Evolutionary conservation across 2,888 invertebrate species (phyloP), one percentile per base, ranked within the genome.

Genomic region (Eulithis prunata): DNA sequence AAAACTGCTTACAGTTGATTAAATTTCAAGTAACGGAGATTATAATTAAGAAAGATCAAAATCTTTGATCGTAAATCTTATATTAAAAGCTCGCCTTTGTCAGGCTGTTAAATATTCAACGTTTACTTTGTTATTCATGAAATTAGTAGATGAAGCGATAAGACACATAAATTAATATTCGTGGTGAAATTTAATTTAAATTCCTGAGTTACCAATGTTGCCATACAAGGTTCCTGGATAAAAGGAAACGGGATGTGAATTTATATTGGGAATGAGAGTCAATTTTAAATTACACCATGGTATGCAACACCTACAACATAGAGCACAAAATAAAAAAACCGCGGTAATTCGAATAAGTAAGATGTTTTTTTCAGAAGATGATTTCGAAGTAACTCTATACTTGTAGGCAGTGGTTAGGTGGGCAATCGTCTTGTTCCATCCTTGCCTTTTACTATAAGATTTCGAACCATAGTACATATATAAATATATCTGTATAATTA

Each of bases 1-100:
- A 68, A 68, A 57, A 32, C 58, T 21, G 56, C 62, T 57, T 53
- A 53, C 69, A 72, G 71, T 82, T 84, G 80, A 88, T 88, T 87
- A 84, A 83, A 87, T 87, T 88, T 88, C 83, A 86, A 74, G 70
- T 77, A 78, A 77, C 78, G 76, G 75, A 81, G 78, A 75, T 75
- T 80, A 83, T 83, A 86, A 87, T 89, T 85, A 86, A 74, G 71
- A 28, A 38, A 66, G 81, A 82, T 83, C 71, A 76, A 55, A 55
- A 83, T 82, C 80, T 78, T 49, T 13, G 65, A 58, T 62, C 75
- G 78, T 81, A 81, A 79, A 82, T 82, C 80, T 76, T 70, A 32
- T 62, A 65, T 59, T 75, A 78, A 75, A 75, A 66, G 74, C 74
- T 73, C 62, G 68, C 70, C 57, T 54, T 68, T 61, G 57, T 54